phyloP scores from a whole-genome alignment of 2,797 vertebrate genomes.

The Takifugu ocellatus region DNA sequence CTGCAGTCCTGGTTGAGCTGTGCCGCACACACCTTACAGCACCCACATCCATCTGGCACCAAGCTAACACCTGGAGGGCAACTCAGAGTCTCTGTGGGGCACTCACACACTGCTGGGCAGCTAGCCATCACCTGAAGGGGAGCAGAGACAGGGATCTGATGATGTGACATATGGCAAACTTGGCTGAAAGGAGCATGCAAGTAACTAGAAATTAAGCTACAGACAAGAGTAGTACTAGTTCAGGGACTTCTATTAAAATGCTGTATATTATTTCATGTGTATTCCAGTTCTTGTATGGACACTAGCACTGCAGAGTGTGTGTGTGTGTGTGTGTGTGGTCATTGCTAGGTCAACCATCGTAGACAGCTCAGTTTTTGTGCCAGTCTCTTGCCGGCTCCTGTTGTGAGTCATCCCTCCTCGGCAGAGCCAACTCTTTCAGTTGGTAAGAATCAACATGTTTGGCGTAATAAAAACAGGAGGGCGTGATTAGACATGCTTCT shows the following conservation, averaged over 20 bases:
- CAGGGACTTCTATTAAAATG: too few relatives aligned
- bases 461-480: conserved; percentile 11
- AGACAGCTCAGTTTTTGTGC: conserved; percentile 42
- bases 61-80: conserved; percentile 73
- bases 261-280: too few relatives aligned
- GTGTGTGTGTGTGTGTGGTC: conserved; percentile 15
- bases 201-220: too few relatives aligned
- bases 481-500: conserved; percentile 34
- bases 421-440: conserved; percentile 47
- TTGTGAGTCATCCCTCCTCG: conserved; percentile 48
- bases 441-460: conserved; percentile 35
- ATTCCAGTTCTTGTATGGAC: too few relatives aligned
- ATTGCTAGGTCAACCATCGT: conserved; percentile 31
- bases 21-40: conserved; percentile 76
- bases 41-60: conserved; percentile 70
- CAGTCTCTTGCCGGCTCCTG: conserved; percentile 30
- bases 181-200: too few relatives aligned
- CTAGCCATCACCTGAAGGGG: conserved; percentile 61
- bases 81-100: conserved; percentile 36
- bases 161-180: too few relatives aligned
- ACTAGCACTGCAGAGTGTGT: neutral
- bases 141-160: neutral
- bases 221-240: too few relatives aligned
- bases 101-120: conserved; percentile 69
- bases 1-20: conserved; percentile 81